phyloP scores from a whole-genome alignment of 2,113 vertebrate genomes.

The Anguilla rostrata region DNA sequence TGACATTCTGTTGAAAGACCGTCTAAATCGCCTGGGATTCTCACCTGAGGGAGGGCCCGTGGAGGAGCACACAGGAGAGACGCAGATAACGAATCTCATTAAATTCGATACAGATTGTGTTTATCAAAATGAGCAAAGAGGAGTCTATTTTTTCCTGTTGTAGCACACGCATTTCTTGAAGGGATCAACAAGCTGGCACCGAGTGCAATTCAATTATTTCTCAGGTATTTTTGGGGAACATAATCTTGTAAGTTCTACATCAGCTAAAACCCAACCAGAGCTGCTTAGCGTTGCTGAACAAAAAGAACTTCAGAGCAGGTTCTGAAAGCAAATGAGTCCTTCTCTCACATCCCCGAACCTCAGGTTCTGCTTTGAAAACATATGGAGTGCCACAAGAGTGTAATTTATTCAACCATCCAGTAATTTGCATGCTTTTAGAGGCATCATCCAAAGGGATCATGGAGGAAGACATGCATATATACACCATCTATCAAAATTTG shows the following conservation, averaged over 20 bases:
- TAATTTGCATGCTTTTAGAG: neutral
- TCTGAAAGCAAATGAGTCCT: neutral
- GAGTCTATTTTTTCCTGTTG: neutral
- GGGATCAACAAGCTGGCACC: neutral
- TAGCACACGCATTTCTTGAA: neutral
- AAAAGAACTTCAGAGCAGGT: neutral
- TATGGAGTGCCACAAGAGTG: neutral
- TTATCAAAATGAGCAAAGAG: neutral
- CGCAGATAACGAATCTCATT: constrained; percentile 12
- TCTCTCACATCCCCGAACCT: no score
- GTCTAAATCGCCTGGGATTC: neutral
- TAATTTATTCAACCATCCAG: neutral
- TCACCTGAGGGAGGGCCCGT: neutral
- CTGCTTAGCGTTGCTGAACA: neutral
- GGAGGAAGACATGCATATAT: neutral
- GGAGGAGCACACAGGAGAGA: neutral
- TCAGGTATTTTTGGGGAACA: neutral
- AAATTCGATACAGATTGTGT: neutral
- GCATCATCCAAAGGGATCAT: neutral
- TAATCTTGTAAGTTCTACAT: neutral
- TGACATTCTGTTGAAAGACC: constrained; percentile 14
- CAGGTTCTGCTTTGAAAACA: neutral
- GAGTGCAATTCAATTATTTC: neutral
- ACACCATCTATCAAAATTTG: no score
- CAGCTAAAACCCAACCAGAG: neutral